phyloP scores from a whole-genome alignment of 2,113 vertebrate species.

The Caracal caracal region DNA sequence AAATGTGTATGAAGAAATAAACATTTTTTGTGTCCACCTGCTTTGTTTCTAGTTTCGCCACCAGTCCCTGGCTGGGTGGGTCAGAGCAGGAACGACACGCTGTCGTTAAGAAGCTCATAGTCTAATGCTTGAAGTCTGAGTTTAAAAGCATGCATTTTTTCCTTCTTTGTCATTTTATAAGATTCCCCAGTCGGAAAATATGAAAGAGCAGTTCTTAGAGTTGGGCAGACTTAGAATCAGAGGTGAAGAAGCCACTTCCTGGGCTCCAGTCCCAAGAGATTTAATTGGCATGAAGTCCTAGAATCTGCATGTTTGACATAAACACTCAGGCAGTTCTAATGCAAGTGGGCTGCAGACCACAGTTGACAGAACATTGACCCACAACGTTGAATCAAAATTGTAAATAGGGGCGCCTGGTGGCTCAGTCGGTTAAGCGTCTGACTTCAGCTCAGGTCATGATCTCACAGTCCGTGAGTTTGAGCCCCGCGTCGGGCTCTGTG shows the following conservation, averaged over 20 bases:
- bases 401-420: too few species aligned
- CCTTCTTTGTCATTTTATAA: neutral
- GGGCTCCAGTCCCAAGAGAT: neutral
- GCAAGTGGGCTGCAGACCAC: neutral
- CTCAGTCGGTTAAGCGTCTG: too few species aligned
- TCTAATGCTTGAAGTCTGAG: neutral
- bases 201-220: neutral
- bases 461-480: too few species aligned
- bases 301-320: neutral
- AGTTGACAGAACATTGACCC: neutral
- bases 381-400: neutral
- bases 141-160: neutral
- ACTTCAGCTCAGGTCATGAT: too few species aligned
- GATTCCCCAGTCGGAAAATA: neutral
- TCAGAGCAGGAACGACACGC: neutral
- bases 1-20: constrained; percentile 37
- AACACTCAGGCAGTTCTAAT: neutral
- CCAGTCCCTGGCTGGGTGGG: neutral
- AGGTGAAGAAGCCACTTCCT: neutral
- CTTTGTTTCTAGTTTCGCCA: neutral
- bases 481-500: too few species aligned
- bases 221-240: neutral
- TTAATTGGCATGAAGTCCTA: accelerated
- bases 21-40: neutral
- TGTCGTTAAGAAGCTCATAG: neutral